phyloP scores from a whole-genome alignment of 1,140 invertebrate genomes.

The Watersipora subatra region DNA sequence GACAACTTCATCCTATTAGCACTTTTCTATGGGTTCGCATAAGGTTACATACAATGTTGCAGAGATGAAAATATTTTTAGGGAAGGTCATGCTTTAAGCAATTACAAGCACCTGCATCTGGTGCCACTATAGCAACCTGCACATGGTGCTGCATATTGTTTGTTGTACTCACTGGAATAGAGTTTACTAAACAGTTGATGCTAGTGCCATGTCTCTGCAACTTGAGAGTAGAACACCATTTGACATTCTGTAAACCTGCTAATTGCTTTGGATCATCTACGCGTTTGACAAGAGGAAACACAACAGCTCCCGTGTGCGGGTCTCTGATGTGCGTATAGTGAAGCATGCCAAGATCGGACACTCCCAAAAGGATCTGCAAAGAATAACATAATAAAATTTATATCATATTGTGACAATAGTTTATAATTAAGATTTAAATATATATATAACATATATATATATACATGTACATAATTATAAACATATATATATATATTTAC shows the following conservation, averaged over 20 bases:
- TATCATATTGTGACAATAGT: no score
- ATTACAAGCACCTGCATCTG: no score
- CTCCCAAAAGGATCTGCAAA: background rate
- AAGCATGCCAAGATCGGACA: background rate
- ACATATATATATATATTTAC: no score
- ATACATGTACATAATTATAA: no score
- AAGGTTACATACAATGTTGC: background rate
- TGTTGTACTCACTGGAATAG: no score
- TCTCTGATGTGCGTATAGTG: background rate
- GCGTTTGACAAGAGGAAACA: background rate
- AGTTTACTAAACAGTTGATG: background rate
- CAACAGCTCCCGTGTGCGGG: background rate
- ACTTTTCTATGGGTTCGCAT: background rate
- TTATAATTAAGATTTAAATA: no score
- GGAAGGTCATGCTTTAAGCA: background rate
- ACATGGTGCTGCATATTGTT: no score
- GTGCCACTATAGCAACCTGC: no score
- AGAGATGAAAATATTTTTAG: background rate
- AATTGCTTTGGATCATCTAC: background rate
- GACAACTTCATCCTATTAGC: background rate
- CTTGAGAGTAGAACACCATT: background rate
- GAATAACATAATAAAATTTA: no score
- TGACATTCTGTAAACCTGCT: background rate
- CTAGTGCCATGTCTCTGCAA: background rate
- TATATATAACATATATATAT: no score